Conservation (phyloP, 2,888 invertebrate genomes). For the Mesoligia furuncula region DNA sequence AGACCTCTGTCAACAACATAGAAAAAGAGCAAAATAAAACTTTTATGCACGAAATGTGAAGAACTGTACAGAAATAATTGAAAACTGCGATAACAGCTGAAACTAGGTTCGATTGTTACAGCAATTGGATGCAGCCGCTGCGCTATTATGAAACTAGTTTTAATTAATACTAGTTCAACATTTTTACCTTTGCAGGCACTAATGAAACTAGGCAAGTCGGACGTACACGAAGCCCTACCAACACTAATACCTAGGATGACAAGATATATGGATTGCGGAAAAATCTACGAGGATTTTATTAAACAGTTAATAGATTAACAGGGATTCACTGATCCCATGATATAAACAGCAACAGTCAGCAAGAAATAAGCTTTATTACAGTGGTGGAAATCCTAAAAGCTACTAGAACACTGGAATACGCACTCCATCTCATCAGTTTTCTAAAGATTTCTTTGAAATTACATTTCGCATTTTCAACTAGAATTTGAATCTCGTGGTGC, state of each 20-base stretch:
- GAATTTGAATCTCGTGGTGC: slow-evolving; percentile 28
- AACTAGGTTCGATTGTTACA: slow-evolving; percentile 42
- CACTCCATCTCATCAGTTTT: slow-evolving; percentile 12
- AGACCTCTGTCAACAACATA: not conserved
- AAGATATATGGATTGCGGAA: slow-evolving; percentile 9
- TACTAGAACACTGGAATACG: not conserved
- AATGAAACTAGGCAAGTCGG: slow-evolving; percentile 11
- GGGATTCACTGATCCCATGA: not conserved
- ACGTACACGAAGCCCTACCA: slow-evolving; percentile 25
- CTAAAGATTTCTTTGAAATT: slow-evolving; percentile 21
- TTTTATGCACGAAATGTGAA: slow-evolving; percentile 24
- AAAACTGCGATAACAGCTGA: slow-evolving; percentile 59
- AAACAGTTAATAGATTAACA: not conserved
- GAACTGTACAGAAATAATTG: slow-evolving; percentile 52
- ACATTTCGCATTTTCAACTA: slow-evolving; percentile 23
- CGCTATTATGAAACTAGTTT: slow-evolving; percentile 34
- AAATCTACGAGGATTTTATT: not conserved
- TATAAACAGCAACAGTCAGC: too few relatives aligned
- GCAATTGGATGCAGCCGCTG: slow-evolving; percentile 52
- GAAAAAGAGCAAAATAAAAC: slow-evolving; percentile 13
- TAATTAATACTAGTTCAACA: slow-evolving; percentile 41
- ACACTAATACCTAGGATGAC: slow-evolving; percentile 21
- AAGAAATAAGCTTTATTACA: not conserved
- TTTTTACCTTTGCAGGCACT: not conserved
- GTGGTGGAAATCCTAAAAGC: not conserved